Percentiles rank a stretch among this genome's conserved stretches.
These are phyloP conservation scores for Gymnarchus niloticus DNA, from an alignment of 2,113 vertebrate species.

Conservation along the genomic window DNA sequence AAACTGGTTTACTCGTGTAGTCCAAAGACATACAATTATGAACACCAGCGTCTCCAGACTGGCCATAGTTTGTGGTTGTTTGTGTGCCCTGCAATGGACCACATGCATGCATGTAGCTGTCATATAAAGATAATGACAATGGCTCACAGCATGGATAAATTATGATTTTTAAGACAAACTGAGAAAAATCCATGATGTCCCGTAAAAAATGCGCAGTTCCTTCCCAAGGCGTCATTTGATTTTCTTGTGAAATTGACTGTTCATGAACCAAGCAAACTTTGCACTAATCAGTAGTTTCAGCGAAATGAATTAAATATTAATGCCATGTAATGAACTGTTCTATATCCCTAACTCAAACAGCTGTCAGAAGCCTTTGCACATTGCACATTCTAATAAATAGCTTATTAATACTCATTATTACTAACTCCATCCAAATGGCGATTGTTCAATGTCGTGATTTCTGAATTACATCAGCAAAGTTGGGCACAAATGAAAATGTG, in stretches of 20 bases:
- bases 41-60: not conserved
- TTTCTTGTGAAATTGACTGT: not conserved
- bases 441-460: not conserved
- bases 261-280: not conserved
- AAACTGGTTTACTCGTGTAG: not conserved
- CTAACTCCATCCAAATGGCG: not conserved
- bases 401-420: not conserved
- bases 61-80: not conserved
- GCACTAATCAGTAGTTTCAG: not conserved
- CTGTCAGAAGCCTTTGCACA: not conserved
- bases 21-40: not conserved
- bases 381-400: not conserved
- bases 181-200: not conserved
- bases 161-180: not conserved
- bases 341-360: not conserved
- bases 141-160: not conserved
- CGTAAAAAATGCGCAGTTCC: not conserved
- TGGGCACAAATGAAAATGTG: slow-evolving; percentile 41
- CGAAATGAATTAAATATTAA: not conserved
- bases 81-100: not conserved
- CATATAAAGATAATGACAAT: not conserved
- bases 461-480: not conserved
- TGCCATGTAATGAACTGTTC: not conserved
- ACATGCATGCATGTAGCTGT: not conserved
- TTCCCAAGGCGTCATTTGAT: not conserved